Evolutionary conservation across 2,797 vertebrate genomes (phyloP), one percentile per base, ranked within the genome.

Genomic region (Platalea minor): DNA sequence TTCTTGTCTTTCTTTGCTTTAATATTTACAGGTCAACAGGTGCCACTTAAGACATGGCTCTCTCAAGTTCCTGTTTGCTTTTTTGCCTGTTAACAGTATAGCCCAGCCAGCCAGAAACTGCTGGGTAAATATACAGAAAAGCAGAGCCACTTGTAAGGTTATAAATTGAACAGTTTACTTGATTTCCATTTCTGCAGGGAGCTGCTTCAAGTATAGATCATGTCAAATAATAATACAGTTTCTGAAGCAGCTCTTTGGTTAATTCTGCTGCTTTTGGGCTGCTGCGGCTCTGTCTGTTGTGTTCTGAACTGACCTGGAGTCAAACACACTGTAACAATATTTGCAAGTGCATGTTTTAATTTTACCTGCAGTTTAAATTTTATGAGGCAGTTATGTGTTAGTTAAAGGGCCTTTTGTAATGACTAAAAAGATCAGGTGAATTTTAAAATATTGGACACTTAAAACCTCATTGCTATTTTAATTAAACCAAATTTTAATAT

Each of bases 401-500:
- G 79, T 94, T 79, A 94, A 97, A 91, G 53, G 84, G 21, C 48
- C 35, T 48, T 86, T 75, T 35, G 91, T 61, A 85, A 63, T 28
- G 65, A 31, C 79, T 64, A 6, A 21, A 60, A 89, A 76, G 63
- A 93, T 53, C 72, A 79, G 73, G 88, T 70, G 94, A 59, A 93
- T 97, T 95, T 93, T 96, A 91, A 96, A 85, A 86, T 43, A 77
- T 39, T 29, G 83, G 81, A 23, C 88, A 68, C 73, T 96, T 95
- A 93, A 96, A 95, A 92, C 41, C 90, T 88, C 92, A 29, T 86
- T 92, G 92, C 96, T 94, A 2, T 92, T 97, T 97, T 96, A 97
- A 97, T 96, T 97, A 95, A 96, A 89, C 60, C 50, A 78, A 93
- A 95, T 95, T 95, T 97, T 94, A 97, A 97, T 96, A 84, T 73